Evolutionary conservation across 1,140 invertebrate genomes (phyloP), one percentile per base, ranked within the genome.

Genomic region (Lucilia cuprina): DNA sequence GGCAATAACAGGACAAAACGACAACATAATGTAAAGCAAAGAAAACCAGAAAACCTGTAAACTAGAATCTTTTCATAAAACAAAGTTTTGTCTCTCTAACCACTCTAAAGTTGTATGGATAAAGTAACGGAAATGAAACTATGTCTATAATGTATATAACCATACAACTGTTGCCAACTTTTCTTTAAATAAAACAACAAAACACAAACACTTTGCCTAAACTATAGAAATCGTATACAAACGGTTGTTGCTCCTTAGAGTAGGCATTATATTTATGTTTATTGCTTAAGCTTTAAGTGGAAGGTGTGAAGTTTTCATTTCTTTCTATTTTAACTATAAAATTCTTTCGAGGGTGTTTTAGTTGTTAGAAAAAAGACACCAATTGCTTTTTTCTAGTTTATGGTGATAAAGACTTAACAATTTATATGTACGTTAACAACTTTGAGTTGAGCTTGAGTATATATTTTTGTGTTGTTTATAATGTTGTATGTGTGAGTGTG

Each of bases 251-350:
- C 65, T 70, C 65, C 65, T 70, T 21, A 70, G 65, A 70, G 65
- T 70, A 70, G 65, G 65, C 65, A 21, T 70, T 70, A 70, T 70
- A 70, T 70, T 70, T 70, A 70, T 70, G 65, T 70, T 70, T 70
- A 70, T 70, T 70, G 65, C 65, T 70, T 21, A 70, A 70, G 65
- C 65, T 21, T 70, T 70, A 19, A 70, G 19, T 70, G 65, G 19
- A 70, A 70, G 65, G 65, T 70, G 65, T 70, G 9, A 70, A 70
- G 19, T 70, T 70, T 70, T 21, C 55, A 60, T 17, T n/a, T 0
- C 3, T 55, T 14, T 14, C 14, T 60, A 5, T 60, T 60, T 60
- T n/a, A 14, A 14, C 50, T 55, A 17, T 70, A 13, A 55, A 55
- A 55, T 70, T 70, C 65, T 70, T 70, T 21, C 9, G 65, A 21